Base-by-base conservation (phyloP, 2,797 vertebrate genomes). In the Chloroceryle amazona region DNA sequence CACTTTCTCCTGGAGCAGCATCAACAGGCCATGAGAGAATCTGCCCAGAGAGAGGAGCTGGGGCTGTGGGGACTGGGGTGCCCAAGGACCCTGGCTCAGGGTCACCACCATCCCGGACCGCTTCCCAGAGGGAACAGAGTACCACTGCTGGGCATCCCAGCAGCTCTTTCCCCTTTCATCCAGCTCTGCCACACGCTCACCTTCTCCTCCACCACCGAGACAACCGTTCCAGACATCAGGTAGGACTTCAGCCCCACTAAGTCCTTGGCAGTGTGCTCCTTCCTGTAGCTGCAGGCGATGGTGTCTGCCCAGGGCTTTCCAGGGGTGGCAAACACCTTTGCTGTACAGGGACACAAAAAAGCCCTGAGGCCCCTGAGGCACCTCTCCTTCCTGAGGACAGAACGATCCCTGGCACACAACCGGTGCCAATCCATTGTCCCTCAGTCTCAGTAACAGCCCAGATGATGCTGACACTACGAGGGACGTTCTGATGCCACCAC, bases 141-240 rank as follows among this genome's bases (percentile, higher is more conserved):
- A 39, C 26, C 37, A 35, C 46, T 75, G 62, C 83, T 61, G 29
- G 21, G 29, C 26, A 23, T 72, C 60, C 42, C 78, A 66, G 35
- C 39, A 73, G 61, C 61, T 80, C 9, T 41, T 73, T 39, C 39
- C n/a, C 29, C 31, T 60, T 81, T 42, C 23, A 28, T 7, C 67
- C 70, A 52, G 42, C 31, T 20, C 10, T 5, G 23, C 51, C 47
- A 63, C 23, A 35, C 2, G 0, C 46, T 72, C 89, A 99, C 99
- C 99, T 99, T 99, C 95, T 99, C 98, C 91, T 99, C 98, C 78
- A 98, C 96, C 5, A 99, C 84, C 0, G 96, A 95, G 41, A 99
- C 78, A 0, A 51, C 66, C 0, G 98, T 97, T 63, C 99, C 99
- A 7, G 80, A 81, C 6, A 81, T 95, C 90, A 99, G 96, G 86